Evolutionary conservation across 2,113 vertebrate species (phyloP), one percentile per base, ranked within the genome.

Genomic region (Globicephala melas): DNA sequence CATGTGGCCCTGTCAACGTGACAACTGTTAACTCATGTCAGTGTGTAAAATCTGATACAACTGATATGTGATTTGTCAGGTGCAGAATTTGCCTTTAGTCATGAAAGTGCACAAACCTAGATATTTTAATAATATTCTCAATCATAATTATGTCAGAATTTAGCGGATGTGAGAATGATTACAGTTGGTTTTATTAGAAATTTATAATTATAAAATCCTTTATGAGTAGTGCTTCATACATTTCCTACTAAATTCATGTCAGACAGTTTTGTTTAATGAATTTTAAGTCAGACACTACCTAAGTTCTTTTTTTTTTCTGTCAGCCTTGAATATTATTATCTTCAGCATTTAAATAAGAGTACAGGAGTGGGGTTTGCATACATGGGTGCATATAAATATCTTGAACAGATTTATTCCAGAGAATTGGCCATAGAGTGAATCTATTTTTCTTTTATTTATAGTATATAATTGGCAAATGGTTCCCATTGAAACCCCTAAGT

Each of bases 191-290:
- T 92, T 90, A 89, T 53, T 83, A 77, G 41, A 83, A 83, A 83
- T 50, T 81, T 95, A 25, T 68, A 44, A 74, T 58, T 89, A 65
- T 88, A 89, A 94, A 93, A 88, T 83, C 63, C 41, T 86, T 62
- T 63, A 25, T 73, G 44, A 67, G 36, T 38, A 47, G 25, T 28
- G 6, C 25, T 86, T 82, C 17, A 41, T 71, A 6, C 38, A 53
- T 83, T 83, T 87, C 17, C 68, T 81, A 36, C 73, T 67, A 77
- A 90, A 33, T 62, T 79, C 25, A 33, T 31, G 68, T 88, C 18
- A n/a, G 53, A 31, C 4, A 86, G 10, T 91, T 93, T 58, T 79
- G 41, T 94, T 95, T 82, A 58, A 88, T 91, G 60, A 95, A 81
- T 28, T 91, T 65, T 17, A 62, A 93, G 8, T 73, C 55, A 86